Evolutionary conservation across 1,140 invertebrate species (phyloP), one percentile per base, ranked within the genome.

Genomic region (Lasaia peninsularis): DNA sequence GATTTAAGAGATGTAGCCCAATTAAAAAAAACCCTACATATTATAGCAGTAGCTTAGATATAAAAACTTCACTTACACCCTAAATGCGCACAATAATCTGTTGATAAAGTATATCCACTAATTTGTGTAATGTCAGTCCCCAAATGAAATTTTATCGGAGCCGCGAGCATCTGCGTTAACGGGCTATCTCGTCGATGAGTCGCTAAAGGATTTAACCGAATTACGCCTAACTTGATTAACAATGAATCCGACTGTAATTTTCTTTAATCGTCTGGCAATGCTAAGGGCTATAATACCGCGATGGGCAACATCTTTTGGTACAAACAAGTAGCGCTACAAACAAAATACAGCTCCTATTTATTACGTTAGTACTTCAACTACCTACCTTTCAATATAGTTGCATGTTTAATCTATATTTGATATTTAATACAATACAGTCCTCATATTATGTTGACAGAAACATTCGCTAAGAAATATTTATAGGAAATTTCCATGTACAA

Each of bases 211-310:
- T 68, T 67, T 78, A 76, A 80, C 62, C 68, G 58, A 69, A 67
- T 78, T 78, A 77, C 57, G 63, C 44, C 58, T 81, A 81, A 81
- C 75, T 74, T 67, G 63, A 79, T 81, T 81, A 81, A 67, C 56
- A 68, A 54, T 57, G 65, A 67, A 65, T 60, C 64, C 69, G 65
- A 70, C 63, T 56, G 71, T 69, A 75, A 73, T 67, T 78, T 63
- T 65, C 67, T 72, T 69, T 61, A 75, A 73, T 65, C 71, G 62
- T 67, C 44, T 20, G 1, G 20, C 21, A 48, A 11, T 5, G 44
- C 20, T 48, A n/a, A 21, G 7, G 18, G 20, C 18, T 11, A 20
- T n/a, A 11, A n/a, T 2, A 6, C 21, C n/a, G 10, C 0, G 10
- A 20, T 11, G 11, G 8, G 24, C 24, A 6, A n/a, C 24, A 2